These are phyloP conservation scores for Melieria crassipennis DNA, from an alignment of 2,888 invertebrate species.

Conservation along the genomic window DNA sequence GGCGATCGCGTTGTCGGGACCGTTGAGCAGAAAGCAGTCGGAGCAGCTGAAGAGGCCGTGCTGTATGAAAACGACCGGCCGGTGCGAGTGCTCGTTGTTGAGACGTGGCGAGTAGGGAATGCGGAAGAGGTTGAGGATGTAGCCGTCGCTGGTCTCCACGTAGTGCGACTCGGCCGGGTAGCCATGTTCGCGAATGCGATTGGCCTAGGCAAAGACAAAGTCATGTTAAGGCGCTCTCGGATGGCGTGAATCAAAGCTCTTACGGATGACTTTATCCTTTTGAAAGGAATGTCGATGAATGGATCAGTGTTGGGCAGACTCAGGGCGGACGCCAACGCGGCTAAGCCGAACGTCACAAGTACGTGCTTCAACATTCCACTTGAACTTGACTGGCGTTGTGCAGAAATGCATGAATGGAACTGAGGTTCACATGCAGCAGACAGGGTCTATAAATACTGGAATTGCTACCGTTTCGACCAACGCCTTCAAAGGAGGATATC, in stretches of 20 bases:
- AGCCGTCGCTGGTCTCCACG: slow-evolving; percentile 58
- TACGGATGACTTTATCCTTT: slow-evolving; percentile 13
- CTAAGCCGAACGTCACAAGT: background rate
- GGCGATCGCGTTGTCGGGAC: slow-evolving; percentile 71
- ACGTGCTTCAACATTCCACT: too few species aligned
- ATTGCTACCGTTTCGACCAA: too few species aligned
- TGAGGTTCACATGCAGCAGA: too few species aligned
- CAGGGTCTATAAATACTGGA: too few species aligned
- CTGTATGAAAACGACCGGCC: slow-evolving; percentile 75
- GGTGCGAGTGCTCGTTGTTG: slow-evolving; percentile 46
- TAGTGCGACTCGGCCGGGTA: slow-evolving; percentile 76
- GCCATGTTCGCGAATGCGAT: slow-evolving; percentile 61
- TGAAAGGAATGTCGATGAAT: slow-evolving; percentile 8
- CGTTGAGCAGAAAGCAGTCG: slow-evolving; percentile 77
- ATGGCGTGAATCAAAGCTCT: background rate
- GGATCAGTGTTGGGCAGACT: slow-evolving; percentile 42
- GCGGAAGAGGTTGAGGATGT: slow-evolving; percentile 57
- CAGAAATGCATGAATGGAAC: too few species aligned
- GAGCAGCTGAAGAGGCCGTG: slow-evolving; percentile 79
- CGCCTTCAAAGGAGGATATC: too few species aligned
- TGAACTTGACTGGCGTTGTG: too few species aligned
- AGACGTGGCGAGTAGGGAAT: slow-evolving; percentile 72
- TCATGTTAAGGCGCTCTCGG: background rate
- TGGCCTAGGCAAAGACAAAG: slow-evolving; percentile 40
- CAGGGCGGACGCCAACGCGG: slow-evolving; percentile 38